phyloP scores from a whole-genome alignment of 2,888 invertebrate genomes.

The Nephrotoma guestfalica region DNA sequence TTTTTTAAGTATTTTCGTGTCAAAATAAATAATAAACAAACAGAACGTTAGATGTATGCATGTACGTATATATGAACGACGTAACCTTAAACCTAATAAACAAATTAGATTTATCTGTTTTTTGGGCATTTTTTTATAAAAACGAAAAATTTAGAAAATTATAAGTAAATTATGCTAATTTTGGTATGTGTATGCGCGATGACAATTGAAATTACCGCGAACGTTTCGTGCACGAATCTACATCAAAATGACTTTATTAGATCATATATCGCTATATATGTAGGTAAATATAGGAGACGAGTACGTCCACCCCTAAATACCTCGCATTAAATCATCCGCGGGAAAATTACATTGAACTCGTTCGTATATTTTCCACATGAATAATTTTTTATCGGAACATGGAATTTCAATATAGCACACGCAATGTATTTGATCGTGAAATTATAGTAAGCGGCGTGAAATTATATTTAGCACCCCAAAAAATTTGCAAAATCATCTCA shows the following conservation, averaged over 20 bases:
- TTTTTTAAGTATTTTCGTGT: background rate
- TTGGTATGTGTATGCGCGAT: background rate
- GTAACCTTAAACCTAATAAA: constrained; percentile 4
- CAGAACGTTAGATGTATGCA: background rate
- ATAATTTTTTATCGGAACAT: background rate
- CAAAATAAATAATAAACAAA: constrained; percentile 4
- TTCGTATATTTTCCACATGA: background rate
- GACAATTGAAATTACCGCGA: constrained; percentile 2
- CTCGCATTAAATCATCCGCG: background rate
- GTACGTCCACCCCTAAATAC: background rate
- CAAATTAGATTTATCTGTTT: constrained; percentile 1
- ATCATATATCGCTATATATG: background rate
- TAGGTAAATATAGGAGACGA: background rate
- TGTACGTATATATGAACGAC: background rate
- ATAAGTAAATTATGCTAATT: constrained; percentile 2
- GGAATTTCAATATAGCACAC: background rate
- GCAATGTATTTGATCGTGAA: background rate
- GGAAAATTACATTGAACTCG: background rate
- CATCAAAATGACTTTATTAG: background rate
- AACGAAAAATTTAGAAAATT: background rate
- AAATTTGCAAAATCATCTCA: background rate
- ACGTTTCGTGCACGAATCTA: background rate
- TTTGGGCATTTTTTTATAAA: background rate
- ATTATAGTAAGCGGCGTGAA: background rate
- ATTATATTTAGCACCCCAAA: background rate